Percentiles rank a stretch among this genome's conserved stretches.
Evolutionary conservation across 2,797 vertebrate species (phyloP).

Genomic region (Meda fulgida): DNA sequence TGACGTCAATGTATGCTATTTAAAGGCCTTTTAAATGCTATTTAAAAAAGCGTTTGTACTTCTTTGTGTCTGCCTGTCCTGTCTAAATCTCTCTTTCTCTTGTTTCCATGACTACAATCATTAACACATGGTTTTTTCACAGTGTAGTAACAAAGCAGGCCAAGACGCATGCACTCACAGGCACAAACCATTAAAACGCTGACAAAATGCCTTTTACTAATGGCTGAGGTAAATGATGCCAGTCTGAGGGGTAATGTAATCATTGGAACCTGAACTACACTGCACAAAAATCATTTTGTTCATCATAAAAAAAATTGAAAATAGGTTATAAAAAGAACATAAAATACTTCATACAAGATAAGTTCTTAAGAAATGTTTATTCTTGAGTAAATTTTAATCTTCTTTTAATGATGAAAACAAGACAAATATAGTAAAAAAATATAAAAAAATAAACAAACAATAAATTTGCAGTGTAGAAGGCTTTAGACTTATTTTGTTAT

Average conservation of each 20-base stretch:
- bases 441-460: too few species aligned
- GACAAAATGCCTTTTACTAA: constrained; percentile 44
- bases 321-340: not conserved
- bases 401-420: not conserved
- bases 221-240: constrained; percentile 27
- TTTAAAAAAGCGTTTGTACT: too few species aligned
- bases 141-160: constrained; percentile 47
- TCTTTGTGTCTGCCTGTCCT: constrained; percentile 41
- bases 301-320: not conserved
- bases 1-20: constrained; percentile 26
- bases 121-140: constrained; percentile 76
- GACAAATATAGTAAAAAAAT: not conserved
- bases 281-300: not conserved
- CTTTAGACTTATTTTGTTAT: not conserved
- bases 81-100: constrained; percentile 45
- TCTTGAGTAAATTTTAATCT: not conserved
- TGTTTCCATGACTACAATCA: constrained; percentile 82
- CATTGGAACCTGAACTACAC: not conserved
- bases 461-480: not conserved
- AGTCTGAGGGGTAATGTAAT: constrained; percentile 26
- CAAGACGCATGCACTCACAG: constrained; percentile 14
- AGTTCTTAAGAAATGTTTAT: not conserved
- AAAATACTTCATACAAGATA: not conserved
- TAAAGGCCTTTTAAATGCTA: too few species aligned
- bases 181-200: constrained; percentile 40